phyloP scores from a whole-genome alignment of 2,888 invertebrate genomes.

The Rhagium mordax region DNA sequence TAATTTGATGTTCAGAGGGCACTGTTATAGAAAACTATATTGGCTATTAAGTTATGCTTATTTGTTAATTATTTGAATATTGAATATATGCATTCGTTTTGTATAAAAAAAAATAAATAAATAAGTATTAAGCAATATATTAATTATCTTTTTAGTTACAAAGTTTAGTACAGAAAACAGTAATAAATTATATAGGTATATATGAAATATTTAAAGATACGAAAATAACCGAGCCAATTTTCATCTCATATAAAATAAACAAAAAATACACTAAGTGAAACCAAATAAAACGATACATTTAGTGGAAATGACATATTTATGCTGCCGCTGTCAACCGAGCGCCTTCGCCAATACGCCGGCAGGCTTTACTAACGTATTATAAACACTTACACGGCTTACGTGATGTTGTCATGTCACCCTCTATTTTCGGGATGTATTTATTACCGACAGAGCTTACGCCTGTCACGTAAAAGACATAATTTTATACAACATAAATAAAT shows the following conservation, averaged over 20 bases:
- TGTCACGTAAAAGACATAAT: slow-evolving; percentile 15
- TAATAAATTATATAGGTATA: too few species aligned
- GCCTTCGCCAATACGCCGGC: slow-evolving; percentile 16
- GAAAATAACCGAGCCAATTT: neutral
- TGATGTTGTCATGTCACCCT: slow-evolving; percentile 26
- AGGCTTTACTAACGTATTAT: slow-evolving; percentile 21
- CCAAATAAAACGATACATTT: slow-evolving; percentile 24
- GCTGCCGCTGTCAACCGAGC: slow-evolving; percentile 10
- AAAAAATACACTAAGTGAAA: slow-evolving; percentile 7
- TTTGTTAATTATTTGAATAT: too few species aligned
- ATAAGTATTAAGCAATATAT: too few species aligned
- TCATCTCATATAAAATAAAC: neutral
- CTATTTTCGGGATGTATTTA: slow-evolving; percentile 30
- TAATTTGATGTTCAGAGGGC: too few species aligned
- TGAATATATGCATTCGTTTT: too few species aligned
- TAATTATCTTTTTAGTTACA: too few species aligned
- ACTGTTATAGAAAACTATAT: too few species aligned
- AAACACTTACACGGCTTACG: slow-evolving; percentile 32
- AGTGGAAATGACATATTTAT: slow-evolving; percentile 22
- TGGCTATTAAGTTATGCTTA: too few species aligned
- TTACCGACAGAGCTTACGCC: slow-evolving; percentile 29
- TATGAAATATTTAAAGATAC: neutral
- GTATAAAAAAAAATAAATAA: too few species aligned
- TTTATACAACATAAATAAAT: slow-evolving; percentile 16
- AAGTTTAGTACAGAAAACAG: too few species aligned